Evolutionary conservation across 2,113 vertebrate genomes (phyloP), one percentile per base, ranked within the genome.

Genomic region (Fulica atra): DNA sequence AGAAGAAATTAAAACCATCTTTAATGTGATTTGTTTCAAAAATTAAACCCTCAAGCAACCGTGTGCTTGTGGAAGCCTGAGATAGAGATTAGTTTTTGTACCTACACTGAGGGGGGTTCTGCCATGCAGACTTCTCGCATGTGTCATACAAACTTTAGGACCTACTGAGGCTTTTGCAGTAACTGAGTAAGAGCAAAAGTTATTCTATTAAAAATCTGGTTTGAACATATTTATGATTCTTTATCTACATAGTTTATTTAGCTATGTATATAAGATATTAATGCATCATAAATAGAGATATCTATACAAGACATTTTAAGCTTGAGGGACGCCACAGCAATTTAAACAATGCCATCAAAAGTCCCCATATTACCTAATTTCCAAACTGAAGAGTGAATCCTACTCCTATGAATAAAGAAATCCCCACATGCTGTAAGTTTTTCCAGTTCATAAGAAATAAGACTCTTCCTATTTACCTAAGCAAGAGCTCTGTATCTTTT

Each of bases 1-100:
- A 64, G 63, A 81, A 89, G 46, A 92, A 84, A 92, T 86, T 93
- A 86, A 95, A 87, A 88, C 9, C 51, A 64, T 78, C 50, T 92
- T 93, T 74, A 73, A 63, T 28, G 65, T 5, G 19, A 66, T 84
- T 68, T 80, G 31, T 21, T 85, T 94, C 79, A 48, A 65, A 88
- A 95, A 88, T 33, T 0, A 64, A 90, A 84, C 51, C 74, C 74
- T 85, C 66, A 21, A 87, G 46, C 84, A 90, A 79, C 68, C 65
- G 54, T 38, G 72, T 46, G 59, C 83, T 91, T 88, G 76, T 17
- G 54, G 90, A 91, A 94, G 81, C 61, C 73, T 29, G 19, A 46
- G 70, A 81, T 38, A 25, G 88, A 95, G 92, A 92, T 66, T 9
- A 59, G 68, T 33, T 86, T 70, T 70, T 70, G 36, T 77, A 83